Evolutionary conservation across 2,113 vertebrate genomes (phyloP).

Genomic region (Narcine bancroftii): DNA sequence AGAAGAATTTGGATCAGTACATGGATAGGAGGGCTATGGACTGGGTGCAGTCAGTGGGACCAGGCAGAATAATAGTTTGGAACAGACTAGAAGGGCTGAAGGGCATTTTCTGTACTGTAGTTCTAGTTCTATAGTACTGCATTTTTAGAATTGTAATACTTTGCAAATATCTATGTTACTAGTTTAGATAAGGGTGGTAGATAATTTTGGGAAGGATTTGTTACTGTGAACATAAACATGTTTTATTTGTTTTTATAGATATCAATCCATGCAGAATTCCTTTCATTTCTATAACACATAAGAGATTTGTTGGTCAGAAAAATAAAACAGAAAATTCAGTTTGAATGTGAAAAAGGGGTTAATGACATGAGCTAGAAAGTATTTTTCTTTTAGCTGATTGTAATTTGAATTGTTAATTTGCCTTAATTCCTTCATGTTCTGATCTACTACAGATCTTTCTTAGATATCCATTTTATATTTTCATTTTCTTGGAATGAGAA

Average conservation of each 20-base stretch:
- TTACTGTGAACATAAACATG: background rate
- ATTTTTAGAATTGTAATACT: background rate
- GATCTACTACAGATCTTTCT: background rate
- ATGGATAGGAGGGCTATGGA: no score
- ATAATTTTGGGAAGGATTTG: background rate
- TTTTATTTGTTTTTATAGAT: background rate
- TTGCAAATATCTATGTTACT: background rate
- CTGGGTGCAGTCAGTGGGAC: no score
- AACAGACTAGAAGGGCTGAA: no score
- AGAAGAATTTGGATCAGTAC: no score
- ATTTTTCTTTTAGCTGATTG: background rate
- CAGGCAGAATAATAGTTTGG: no score
- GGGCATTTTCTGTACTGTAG: no score
- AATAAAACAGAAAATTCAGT: background rate
- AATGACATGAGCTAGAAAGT: background rate
- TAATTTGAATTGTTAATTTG: background rate
- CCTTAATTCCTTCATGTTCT: background rate
- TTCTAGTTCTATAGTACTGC: no score
- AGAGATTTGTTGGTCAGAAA: background rate
- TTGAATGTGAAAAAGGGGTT: background rate
- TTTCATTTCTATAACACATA: background rate
- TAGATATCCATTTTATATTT: no score
- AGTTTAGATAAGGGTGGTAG: background rate
- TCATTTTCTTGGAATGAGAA: no score
- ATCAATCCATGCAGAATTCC: background rate